Base-by-base conservation (phyloP, 1,140 invertebrate species). In the Medauroidea extradentata region DNA sequence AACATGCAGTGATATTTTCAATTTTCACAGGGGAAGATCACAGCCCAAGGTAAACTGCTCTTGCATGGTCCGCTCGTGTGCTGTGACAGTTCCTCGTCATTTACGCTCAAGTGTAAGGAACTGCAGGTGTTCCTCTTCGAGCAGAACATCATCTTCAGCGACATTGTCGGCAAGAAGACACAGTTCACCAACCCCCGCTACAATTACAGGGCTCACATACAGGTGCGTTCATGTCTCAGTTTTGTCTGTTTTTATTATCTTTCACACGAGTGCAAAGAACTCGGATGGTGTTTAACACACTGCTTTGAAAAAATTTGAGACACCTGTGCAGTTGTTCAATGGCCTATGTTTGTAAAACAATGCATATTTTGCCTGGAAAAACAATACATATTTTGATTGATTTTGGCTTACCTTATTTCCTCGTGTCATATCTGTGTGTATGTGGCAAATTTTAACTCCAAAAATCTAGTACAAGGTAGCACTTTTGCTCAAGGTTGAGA, bases 61-160 rank as follows among this genome's bases (percentile, higher is more conserved):
- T 78, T 96, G 51, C 95, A 97, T 73, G 96, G 96, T 54, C 84
- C 87, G 38, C 75, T 99, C 51, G 74, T 84, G 34, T 95, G 97
- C 63, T 80, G 85, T 18, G 96, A 95, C 68, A 78, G 84, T 5
- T 57, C 65, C 4, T 79, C 79, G 19, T 76, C 78, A 53, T 52
- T 50, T 41, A 42, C 16, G 21, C 19, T 46, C 25, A 69, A 78
- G 60, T 78, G 74, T 67, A 93, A 93, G 68, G 96, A 99, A 67
- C 81, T 96, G 65, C 91, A 97, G 74, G 93, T 99, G 24, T 99
- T 99, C 78, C 83, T 99, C 4, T 99, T 99, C 75, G 95, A 99
- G 74, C 97, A 99, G 78, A 96, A 90, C 69, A 92, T 98, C 61
- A 96, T 98, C 66, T 96, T 98, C 72, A 95, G 94, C 65, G 96